Percentiles rank a stretch among this genome's conserved stretches.
Evolutionary conservation across 1,140 invertebrate genomes (phyloP).

Genomic region (Drosophila orena): DNA sequence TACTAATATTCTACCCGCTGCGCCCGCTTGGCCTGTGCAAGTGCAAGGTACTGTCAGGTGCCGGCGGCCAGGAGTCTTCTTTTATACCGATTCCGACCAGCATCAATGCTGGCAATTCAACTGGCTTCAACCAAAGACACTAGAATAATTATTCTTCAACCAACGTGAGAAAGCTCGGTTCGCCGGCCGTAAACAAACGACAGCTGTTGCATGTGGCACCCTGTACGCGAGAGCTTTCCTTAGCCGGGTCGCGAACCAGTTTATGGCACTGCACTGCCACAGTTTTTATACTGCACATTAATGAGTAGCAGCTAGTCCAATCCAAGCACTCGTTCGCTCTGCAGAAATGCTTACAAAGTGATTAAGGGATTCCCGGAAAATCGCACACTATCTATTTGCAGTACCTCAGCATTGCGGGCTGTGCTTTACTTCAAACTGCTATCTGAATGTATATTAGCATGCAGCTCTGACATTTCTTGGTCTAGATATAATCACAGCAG

Average conservation of each 20-base stretch:
- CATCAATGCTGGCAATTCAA: slow-evolving; percentile 14
- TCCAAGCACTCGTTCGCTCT: too few species aligned
- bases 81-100: slow-evolving; percentile 33
- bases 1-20: neutral
- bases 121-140: slow-evolving; percentile 25
- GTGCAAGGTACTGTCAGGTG: slow-evolving; percentile 27
- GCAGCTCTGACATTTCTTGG: too few species aligned
- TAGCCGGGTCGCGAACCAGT: slow-evolving; percentile 28
- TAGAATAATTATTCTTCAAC: too few species aligned
- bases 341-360: too few species aligned
- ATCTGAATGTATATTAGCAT: too few species aligned
- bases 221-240: slow-evolving; percentile 24
- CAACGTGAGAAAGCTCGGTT: neutral
- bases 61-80: neutral
- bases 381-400: too few species aligned
- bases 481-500: too few species aligned
- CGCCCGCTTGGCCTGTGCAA: slow-evolving; percentile 5
- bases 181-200: slow-evolving; percentile 66
- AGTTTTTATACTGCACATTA: slow-evolving; percentile 1
- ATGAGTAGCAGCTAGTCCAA: neutral
- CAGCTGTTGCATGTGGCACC: slow-evolving; percentile 52
- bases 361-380: too few species aligned
- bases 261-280: slow-evolving; percentile 18
- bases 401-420: too few species aligned
- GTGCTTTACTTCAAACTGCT: too few species aligned